Evolutionary conservation across 2,797 vertebrate species (phyloP).

Genomic region (Chaetophractus vellerosus): DNA sequence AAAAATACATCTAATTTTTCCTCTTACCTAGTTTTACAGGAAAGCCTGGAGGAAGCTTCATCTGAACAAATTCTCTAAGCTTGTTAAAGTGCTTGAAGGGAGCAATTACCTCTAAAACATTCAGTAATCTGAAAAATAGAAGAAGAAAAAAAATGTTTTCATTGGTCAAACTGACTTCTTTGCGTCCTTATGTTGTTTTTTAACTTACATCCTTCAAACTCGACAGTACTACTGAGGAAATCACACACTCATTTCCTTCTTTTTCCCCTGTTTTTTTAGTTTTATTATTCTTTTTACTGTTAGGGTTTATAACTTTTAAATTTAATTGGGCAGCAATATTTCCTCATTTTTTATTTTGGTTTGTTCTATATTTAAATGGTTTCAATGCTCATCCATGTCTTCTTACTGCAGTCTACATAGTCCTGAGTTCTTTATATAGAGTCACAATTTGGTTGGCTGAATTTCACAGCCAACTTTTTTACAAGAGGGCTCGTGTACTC

Average conservation of each 20-base stretch:
- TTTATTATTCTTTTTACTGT: constrained; percentile 34
- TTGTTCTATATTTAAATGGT: background rate
- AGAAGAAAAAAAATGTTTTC: constrained; percentile 45
- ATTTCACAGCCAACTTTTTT: background rate
- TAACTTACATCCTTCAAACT: background rate
- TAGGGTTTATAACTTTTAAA: background rate
- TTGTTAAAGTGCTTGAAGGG: constrained; percentile 99
- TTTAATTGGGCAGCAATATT: background rate
- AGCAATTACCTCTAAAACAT: constrained; percentile 99
- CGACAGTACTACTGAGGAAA: background rate
- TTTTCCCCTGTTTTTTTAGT: background rate
- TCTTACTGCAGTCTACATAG: background rate
- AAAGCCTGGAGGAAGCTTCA: constrained; percentile 99
- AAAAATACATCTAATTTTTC: background rate
- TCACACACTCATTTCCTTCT: background rate
- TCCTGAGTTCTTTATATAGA: background rate
- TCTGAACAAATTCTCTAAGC: constrained; percentile 99
- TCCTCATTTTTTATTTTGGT: constrained; percentile 14
- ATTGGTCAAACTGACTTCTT: background rate
- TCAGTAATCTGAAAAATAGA: constrained; percentile 94
- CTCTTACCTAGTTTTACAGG: constrained; percentile 98
- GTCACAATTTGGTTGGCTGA: background rate
- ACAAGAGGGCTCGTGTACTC: background rate
- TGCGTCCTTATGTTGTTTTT: background rate
- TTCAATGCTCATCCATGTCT: background rate